phyloP scores from a whole-genome alignment of 64 coral and sea anemone species.

The Montipora sp. region DNA sequence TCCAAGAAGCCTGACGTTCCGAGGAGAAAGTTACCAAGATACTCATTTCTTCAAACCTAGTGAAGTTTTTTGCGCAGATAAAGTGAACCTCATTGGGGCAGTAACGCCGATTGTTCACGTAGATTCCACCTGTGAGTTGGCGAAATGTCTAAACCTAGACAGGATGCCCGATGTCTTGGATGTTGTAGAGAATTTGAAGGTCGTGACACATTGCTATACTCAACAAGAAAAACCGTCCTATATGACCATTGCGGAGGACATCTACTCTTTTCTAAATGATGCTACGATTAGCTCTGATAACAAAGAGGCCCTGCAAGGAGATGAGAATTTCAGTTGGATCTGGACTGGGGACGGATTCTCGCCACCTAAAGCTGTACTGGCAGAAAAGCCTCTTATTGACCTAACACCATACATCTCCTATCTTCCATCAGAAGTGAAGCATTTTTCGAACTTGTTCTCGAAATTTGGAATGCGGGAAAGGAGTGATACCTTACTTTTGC shows the following conservation, averaged over 20 bases:
- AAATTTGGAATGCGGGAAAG: conserved; percentile 55
- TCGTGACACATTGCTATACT: conserved; percentile 52
- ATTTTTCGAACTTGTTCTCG: conserved; percentile 49
- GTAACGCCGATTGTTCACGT: conserved; percentile 42
- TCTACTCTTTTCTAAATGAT: conserved; percentile 21
- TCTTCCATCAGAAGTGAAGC: conserved; percentile 59
- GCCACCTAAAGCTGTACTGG: conserved; percentile 42
- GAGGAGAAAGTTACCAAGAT: neutral
- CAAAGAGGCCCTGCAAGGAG: neutral
- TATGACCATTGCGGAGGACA: conserved; percentile 45
- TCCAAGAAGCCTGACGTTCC: conserved; percentile 51
- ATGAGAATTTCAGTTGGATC: conserved; percentile 55
- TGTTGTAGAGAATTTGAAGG: conserved; percentile 62
- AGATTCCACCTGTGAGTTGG: conserved; percentile 8
- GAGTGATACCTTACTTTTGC: conserved; percentile 54
- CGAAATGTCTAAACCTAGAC: conserved; percentile 61
- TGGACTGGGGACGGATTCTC: conserved; percentile 95
- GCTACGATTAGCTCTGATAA: neutral
- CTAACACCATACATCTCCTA: conserved; percentile 68
- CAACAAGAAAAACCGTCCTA: conserved; percentile 63
- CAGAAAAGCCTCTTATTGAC: conserved; percentile 55
- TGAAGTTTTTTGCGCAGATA: conserved; percentile 26
- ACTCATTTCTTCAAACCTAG: conserved; percentile 13
- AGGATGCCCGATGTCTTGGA: conserved; percentile 42
- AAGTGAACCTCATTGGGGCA: conserved; percentile 63